A percentile compares a stretch with the other conserved stretches of the same genome.
These are phyloP conservation scores for Dusona sp. DNA, from an alignment of 2,888 invertebrate genomes.

Conservation along the genomic window DNA sequence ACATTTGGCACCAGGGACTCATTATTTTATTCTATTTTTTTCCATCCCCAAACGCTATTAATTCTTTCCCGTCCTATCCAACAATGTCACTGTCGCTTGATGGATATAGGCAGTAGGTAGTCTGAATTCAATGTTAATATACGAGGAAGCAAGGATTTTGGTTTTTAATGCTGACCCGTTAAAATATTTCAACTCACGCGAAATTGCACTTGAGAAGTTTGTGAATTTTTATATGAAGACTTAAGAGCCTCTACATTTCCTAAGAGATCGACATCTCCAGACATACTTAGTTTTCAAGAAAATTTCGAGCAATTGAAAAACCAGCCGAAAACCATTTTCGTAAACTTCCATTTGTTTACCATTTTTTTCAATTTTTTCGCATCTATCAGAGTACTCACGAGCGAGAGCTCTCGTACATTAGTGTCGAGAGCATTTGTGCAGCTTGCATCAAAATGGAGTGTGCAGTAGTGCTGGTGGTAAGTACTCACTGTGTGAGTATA, in stretches of 20 bases:
- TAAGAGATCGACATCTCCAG: not conserved
- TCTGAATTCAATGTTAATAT: not conserved
- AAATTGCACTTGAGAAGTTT: not conserved
- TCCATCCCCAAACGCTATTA: constrained; percentile 17
- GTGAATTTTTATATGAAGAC: not conserved
- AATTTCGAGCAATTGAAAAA: not conserved
- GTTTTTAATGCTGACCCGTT: not conserved
- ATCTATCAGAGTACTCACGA: constrained; percentile 35
- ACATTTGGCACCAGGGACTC: constrained; percentile 55
- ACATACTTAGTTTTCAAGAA: not conserved
- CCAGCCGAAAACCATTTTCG: not conserved
- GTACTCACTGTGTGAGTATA: constrained; percentile 48
- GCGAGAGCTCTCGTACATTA: constrained; percentile 38
- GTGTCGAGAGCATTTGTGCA: constrained; percentile 35
- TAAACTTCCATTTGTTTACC: constrained; percentile 16
- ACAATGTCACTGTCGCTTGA: constrained; percentile 2
- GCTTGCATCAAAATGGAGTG: constrained; percentile 42
- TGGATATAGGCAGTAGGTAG: not conserved
- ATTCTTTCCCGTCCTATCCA: not conserved
- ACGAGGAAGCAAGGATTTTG: not conserved
- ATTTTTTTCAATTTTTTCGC: constrained; percentile 22
- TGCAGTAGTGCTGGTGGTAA: constrained; percentile 27
- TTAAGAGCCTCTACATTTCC: not conserved
- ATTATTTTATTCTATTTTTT: constrained; percentile 48
- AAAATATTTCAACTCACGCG: not conserved